Evolutionary conservation across 2,113 vertebrate genomes (phyloP).

Genomic region (Serilophus lunatus): DNA sequence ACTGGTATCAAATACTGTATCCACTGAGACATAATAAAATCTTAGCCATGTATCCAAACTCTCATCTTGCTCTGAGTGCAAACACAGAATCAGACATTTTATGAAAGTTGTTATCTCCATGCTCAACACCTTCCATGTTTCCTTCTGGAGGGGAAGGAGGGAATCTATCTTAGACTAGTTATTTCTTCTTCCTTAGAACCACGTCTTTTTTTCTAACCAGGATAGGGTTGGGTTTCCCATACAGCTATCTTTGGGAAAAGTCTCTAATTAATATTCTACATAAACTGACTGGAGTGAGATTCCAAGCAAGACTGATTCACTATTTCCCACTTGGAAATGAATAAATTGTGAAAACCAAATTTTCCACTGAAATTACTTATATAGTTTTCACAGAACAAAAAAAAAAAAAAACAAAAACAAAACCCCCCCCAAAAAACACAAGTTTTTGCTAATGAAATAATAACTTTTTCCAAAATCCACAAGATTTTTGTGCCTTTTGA

Average conservation of each 20-base stretch:
- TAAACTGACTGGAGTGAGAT: background rate
- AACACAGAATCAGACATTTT: background rate
- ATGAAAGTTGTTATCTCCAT: background rate
- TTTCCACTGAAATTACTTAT: background rate
- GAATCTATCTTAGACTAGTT: background rate
- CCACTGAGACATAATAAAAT: background rate
- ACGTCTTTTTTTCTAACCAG: background rate
- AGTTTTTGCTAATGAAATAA: background rate
- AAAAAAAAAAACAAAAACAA: too few relatives aligned
- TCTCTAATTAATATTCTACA: background rate
- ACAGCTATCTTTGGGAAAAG: background rate
- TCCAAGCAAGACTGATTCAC: background rate
- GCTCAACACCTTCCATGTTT: background rate
- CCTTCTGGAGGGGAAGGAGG: background rate
- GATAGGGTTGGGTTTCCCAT: background rate
- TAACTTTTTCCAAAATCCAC: background rate
- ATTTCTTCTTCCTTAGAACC: background rate
- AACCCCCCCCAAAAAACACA: too few relatives aligned
- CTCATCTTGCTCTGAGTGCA: background rate
- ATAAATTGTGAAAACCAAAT: background rate
- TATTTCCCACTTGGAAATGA: background rate
- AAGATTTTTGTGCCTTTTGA: background rate
- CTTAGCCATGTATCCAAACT: background rate
- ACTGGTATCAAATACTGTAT: background rate
- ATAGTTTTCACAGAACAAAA: background rate